phyloP scores from a whole-genome alignment of 1,140 invertebrate genomes.

The Oncopodura yosiiana region DNA sequence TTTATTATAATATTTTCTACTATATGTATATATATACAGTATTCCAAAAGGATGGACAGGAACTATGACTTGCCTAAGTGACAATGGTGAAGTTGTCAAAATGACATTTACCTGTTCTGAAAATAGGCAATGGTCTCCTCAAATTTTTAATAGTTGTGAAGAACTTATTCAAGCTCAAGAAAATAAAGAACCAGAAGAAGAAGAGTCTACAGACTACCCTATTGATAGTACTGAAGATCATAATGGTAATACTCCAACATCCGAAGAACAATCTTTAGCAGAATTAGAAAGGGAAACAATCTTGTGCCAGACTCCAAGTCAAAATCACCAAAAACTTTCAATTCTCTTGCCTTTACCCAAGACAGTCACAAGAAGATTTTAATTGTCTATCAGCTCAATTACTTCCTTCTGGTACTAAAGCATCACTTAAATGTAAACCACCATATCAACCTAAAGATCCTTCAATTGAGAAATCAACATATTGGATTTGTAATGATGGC shows the following conservation, averaged over 20 bases:
- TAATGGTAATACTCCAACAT: neutral
- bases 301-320: neutral
- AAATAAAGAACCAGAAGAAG: neutral
- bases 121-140: conserved; percentile 1
- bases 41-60: conserved; percentile 7
- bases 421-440: conserved; percentile 8
- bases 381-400: neutral
- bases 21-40: neutral
- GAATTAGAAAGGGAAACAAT: neutral
- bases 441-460: conserved; percentile 7
- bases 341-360: conserved; percentile 11
- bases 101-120: conserved; percentile 1
- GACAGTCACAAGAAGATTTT: neutral
- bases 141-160: conserved; percentile 1
- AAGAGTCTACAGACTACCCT: neutral
- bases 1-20: neutral
- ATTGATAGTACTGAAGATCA: too few species aligned
- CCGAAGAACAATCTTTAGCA: neutral
- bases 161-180: conserved; percentile 3
- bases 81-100: neutral
- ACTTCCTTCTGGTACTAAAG: conserved; percentile 14
- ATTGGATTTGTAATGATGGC: conserved; percentile 21
- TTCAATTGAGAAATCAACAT: neutral
- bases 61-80: conserved; percentile 4
- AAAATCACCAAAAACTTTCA: conserved; percentile 10